phyloP scores from a whole-genome alignment of 1,140 invertebrate genomes.

The Luehdorfia chinensis region DNA sequence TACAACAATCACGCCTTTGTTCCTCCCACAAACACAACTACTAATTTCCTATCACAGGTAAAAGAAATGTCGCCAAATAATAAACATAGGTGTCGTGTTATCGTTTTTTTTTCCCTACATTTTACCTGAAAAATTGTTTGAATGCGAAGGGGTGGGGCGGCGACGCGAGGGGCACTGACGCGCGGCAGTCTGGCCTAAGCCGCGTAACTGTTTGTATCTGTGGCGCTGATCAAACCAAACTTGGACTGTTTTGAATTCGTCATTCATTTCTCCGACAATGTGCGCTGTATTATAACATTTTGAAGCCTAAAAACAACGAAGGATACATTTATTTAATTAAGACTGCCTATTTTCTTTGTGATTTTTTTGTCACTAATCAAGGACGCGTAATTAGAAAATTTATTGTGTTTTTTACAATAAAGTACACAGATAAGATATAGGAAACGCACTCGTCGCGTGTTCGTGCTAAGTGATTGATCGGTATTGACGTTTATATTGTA shows the following conservation, averaged over 20 bases:
- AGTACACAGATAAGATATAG: constrained; percentile 49
- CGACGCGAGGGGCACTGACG: constrained; percentile 38
- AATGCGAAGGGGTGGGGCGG: constrained; percentile 38
- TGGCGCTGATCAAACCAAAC: constrained; percentile 9
- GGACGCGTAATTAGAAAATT: constrained; percentile 49
- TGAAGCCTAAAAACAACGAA: constrained; percentile 55
- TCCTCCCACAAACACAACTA: constrained; percentile 28
- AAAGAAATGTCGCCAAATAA: constrained; percentile 44
- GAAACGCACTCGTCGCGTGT: constrained; percentile 40
- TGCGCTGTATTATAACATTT: constrained; percentile 23
- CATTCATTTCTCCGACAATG: not conserved
- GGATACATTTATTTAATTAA: constrained; percentile 11
- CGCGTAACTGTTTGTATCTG: constrained; percentile 38
- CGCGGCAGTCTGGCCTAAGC: constrained; percentile 52
- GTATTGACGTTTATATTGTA: constrained; percentile 35
- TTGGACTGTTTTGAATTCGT: constrained; percentile 8
- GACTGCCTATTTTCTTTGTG: not conserved
- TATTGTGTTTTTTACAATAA: constrained; percentile 34
- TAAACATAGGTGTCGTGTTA: constrained; percentile 38
- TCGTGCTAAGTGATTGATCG: constrained; percentile 46
- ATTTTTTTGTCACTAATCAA: constrained; percentile 11
- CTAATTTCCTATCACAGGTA: constrained; percentile 27
- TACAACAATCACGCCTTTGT: constrained; percentile 21
- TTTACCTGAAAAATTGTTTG: constrained; percentile 57
- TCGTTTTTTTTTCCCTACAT: constrained; percentile 31